Evolutionary conservation across 1,140 invertebrate species (phyloP).

Genomic region (Hydropsyche tenuis): DNA sequence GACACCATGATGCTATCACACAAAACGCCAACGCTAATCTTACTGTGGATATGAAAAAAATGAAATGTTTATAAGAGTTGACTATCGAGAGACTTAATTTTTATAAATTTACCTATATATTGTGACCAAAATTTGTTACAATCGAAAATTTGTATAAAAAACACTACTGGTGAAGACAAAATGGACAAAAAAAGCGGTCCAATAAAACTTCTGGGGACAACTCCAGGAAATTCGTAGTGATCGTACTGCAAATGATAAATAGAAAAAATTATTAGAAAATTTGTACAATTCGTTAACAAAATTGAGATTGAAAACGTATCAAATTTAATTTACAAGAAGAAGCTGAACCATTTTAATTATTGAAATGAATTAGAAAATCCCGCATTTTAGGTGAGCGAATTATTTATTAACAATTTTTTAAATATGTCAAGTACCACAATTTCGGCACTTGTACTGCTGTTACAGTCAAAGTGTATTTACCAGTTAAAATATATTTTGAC

Average conservation of each 20-base stretch:
- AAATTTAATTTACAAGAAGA: too few relatives aligned
- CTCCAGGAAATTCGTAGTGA: conserved; percentile 97
- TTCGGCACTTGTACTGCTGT: too few relatives aligned
- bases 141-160: conserved; percentile 71
- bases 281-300: too few relatives aligned
- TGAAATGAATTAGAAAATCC: too few relatives aligned
- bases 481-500: too few relatives aligned
- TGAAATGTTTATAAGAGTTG: conserved; percentile 33
- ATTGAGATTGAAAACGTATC: too few relatives aligned
- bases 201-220: conserved; percentile 95
- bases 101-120: conserved; percentile 92
- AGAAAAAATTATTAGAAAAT: too few relatives aligned
- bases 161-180: conserved; percentile 78
- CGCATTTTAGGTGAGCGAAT: too few relatives aligned
- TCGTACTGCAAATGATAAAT: conserved; percentile 98
- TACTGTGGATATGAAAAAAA: conserved; percentile 74
- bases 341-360: too few relatives aligned
- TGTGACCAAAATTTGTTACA: conserved; percentile 89
- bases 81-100: conserved; percentile 20
- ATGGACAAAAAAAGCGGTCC: conserved; percentile 87
- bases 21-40: conserved; percentile 77
- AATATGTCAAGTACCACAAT: too few relatives aligned
- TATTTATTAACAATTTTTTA: too few relatives aligned
- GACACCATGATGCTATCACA: conserved; percentile 77
- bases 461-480: too few relatives aligned